These are phyloP conservation scores for Microdon myrmicae DNA, from an alignment of 2,888 invertebrate species.

Conservation along the genomic window DNA sequence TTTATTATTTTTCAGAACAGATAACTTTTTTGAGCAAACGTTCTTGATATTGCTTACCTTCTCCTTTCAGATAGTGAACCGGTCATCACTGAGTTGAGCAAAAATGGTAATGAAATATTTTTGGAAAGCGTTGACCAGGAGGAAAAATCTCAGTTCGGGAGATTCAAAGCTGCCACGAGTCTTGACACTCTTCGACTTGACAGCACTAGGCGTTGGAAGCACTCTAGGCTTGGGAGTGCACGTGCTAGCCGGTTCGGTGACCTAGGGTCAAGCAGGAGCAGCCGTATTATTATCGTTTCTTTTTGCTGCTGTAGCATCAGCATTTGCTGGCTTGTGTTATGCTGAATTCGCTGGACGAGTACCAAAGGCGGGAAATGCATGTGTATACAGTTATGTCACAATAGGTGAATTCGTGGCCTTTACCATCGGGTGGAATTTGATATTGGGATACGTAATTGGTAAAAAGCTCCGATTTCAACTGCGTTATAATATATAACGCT, in stretches of 20 bases:
- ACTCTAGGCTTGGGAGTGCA: constrained; percentile 95
- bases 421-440: constrained; percentile 85
- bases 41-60: too few species aligned
- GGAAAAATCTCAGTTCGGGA: constrained; percentile 68
- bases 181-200: constrained; percentile 84
- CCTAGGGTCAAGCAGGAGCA: constrained; percentile 87
- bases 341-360: constrained; percentile 85
- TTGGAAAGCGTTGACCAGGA: constrained; percentile 65
- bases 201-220: constrained; percentile 86
- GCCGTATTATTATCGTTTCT: constrained; percentile 91
- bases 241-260: constrained; percentile 90
- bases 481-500: too few species aligned
- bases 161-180: constrained; percentile 72
- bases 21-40: too few species aligned
- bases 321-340: constrained; percentile 86
- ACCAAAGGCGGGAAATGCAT: constrained; percentile 85
- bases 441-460: constrained; percentile 83
- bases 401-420: constrained; percentile 85
- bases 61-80: too few species aligned
- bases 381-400: constrained; percentile 85
- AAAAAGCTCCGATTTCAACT: constrained; percentile 58
- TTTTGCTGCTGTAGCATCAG: constrained; percentile 91
- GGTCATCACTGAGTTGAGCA: too few species aligned
- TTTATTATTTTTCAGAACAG: too few species aligned
- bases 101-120: too few species aligned